Base-by-base conservation (phyloP, 2,888 invertebrate species). In the Cataglyphis rosenhaueri region DNA sequence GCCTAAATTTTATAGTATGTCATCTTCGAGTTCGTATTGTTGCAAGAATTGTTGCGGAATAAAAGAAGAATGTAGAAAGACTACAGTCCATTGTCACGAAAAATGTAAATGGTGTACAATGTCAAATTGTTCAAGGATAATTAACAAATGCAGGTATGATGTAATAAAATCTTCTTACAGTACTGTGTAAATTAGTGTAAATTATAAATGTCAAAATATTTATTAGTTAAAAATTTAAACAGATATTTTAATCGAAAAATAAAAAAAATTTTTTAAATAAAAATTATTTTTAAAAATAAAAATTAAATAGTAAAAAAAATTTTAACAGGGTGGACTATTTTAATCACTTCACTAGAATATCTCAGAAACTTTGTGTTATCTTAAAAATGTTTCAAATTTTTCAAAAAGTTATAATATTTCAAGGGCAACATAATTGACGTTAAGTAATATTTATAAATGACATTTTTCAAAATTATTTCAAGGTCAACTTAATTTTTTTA, bases 11-110 rank as follows among this genome's bases (percentile, higher is more conserved):
- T 48, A 18, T 25, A 15, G 18, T 0, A 9, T 18, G 2, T 68
- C 66, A n/a, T 12, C 74, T 32, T 65, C 32, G 52, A 86, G 18
- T n/a, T 12, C 57, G 9, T 15, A 61, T 1, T n/a, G 6, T 18
- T 85, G 83, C 41, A 55, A 57, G 0, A 88, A 21, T 38, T 21
- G n/a, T 64, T 15, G 8, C 21, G n/a, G n/a, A 52, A 52, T 6
- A 52, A n/a, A 52, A n/a, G 48, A 52, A 18, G 48, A 35, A 5
- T 52, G 21, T 15, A 70, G 21, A 55, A 70, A 15, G 9, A 21
- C 32, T 2, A 3, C 32, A 9, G 0, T 9, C 1, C 35, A 18
- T 64, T 35, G 35, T 8, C 25, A 15, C 12, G 38, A 76, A 38
- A 25, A 76, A 65, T 55, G 38, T 15, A 76, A n/a, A n/a, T 18